phyloP scores from a whole-genome alignment of 2,888 invertebrate species.

The Phragmatobia fuliginosa region DNA sequence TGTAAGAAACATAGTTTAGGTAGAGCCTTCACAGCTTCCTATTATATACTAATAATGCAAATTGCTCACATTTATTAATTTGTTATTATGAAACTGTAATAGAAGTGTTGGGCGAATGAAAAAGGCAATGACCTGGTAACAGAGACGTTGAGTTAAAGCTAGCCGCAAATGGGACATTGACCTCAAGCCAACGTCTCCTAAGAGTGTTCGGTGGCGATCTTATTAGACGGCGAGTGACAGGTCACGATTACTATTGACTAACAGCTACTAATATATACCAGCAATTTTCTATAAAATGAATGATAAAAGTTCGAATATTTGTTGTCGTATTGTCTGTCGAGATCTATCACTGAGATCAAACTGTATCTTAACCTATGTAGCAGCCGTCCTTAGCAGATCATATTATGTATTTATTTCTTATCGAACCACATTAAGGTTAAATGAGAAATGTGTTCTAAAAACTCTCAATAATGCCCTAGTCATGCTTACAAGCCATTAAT shows the following conservation, averaged over 20 bases:
- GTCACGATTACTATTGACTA: constrained; percentile 10
- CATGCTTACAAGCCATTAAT: no score
- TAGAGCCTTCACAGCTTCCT: no score
- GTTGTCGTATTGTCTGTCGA: neutral
- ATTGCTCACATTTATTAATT: neutral
- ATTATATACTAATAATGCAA: neutral
- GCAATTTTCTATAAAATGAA: neutral
- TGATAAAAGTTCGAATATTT: neutral
- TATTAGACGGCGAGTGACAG: constrained; percentile 2
- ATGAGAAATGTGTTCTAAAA: no score
- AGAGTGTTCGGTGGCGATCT: neutral
- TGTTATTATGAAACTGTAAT: neutral
- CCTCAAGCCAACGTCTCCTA: constrained; percentile 16
- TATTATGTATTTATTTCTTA: no score
- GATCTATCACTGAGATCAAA: neutral
- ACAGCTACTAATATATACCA: neutral
- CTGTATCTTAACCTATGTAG: no score
- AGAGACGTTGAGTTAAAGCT: neutral
- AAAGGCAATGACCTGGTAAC: neutral
- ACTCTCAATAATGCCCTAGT: no score
- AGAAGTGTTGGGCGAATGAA: neutral
- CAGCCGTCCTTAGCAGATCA: no score
- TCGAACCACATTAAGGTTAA: no score
- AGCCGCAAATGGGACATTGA: constrained; percentile 18
- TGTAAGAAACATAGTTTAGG: no score